Evolutionary conservation across 2,888 invertebrate species (phyloP).

Genomic region (Opisthograptis luteolata): DNA sequence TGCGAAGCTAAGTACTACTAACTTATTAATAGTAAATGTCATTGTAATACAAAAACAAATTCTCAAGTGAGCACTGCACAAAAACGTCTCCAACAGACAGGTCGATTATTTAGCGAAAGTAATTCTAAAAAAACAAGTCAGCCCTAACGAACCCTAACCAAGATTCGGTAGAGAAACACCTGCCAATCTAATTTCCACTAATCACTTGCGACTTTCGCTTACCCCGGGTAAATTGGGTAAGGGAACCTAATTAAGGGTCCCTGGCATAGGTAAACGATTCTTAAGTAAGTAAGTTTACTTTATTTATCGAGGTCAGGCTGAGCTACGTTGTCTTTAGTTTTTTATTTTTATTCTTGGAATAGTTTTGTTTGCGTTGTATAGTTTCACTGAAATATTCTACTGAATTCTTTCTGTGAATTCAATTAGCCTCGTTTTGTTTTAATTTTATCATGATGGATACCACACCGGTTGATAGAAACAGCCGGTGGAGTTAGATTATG

Average conservation of each 20-base stretch:
- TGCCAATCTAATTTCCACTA: conserved; percentile 39
- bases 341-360: conserved; percentile 3
- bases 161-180: conserved; percentile 33
- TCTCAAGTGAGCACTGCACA: too few relatives aligned
- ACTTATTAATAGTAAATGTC: too few relatives aligned
- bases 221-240: conserved; percentile 43
- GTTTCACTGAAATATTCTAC: too few relatives aligned
- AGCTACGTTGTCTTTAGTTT: conserved; percentile 19
- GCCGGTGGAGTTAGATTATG: too few relatives aligned
- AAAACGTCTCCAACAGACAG: conserved; percentile 2
- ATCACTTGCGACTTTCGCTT: conserved; percentile 38
- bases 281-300: conserved; percentile 43
- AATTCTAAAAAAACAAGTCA: neutral
- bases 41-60: too few relatives aligned
- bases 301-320: conserved; percentile 31
- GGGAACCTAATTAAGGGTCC: conserved; percentile 46
- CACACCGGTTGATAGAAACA: too few relatives aligned
- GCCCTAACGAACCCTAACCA: conserved; percentile 6
- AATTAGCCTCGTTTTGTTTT: too few relatives aligned
- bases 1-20: too few relatives aligned
- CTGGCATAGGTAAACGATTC: conserved; percentile 42
- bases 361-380: conserved; percentile 9
- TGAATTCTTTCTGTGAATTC: too few relatives aligned
- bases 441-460: too few relatives aligned
- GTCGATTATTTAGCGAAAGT: conserved; percentile 7